Evolutionary conservation across 2,888 invertebrate species (phyloP), one percentile per base, ranked within the genome.

Genomic region (Oscheius onirici): DNA sequence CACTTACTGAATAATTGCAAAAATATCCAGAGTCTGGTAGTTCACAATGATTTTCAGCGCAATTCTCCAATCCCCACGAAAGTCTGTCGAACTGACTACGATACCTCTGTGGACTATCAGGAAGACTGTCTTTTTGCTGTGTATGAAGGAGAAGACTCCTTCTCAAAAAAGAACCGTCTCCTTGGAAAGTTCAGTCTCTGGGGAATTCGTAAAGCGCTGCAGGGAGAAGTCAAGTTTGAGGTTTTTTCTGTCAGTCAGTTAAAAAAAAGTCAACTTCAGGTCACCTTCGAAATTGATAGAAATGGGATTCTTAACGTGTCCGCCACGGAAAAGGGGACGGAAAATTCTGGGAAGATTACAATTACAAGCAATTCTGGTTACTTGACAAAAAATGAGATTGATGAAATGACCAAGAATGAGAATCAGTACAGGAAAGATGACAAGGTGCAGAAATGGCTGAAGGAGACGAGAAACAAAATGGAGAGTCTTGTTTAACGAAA

Each of bases 251-350:
- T 17, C 8, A 28, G 10, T n/a, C 3, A 11, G 15, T 10, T 10
- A n/a, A n/a, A n/a, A n/a, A n/a, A n/a, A n/a, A n/a, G n/a, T n/a
- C n/a, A 3, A 34, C 8, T 68, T 20, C 28, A 82, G 70, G 91
- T 91, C 65, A 90, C 90, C 57, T 91, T 91, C 83, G 91, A 91
- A 79, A 90, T 91, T 75, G 90, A 91, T 84, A 90, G 90, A 82
- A 95, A 97, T 90, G 97, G 97, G 86, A 97, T 97, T 89, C 90
- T 97, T 78, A 95, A 96, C 88, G 96, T 97, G 13, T 93, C 94
- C 0, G 96, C 96, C 22, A 90, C 93, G 41, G 95, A 95, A 90
- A 95, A 95, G 90, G 89, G 89, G 66, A 91, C 90, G 61, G 90
- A 90, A 49, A 89, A 89, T 76, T 89, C 89, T 75, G 88, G 86